Percentiles rank a stretch among this genome's conserved stretches.
These are phyloP conservation scores for Ancistrus triradiatus DNA, from an alignment of 2,113 vertebrate species.

Conservation along the genomic window DNA sequence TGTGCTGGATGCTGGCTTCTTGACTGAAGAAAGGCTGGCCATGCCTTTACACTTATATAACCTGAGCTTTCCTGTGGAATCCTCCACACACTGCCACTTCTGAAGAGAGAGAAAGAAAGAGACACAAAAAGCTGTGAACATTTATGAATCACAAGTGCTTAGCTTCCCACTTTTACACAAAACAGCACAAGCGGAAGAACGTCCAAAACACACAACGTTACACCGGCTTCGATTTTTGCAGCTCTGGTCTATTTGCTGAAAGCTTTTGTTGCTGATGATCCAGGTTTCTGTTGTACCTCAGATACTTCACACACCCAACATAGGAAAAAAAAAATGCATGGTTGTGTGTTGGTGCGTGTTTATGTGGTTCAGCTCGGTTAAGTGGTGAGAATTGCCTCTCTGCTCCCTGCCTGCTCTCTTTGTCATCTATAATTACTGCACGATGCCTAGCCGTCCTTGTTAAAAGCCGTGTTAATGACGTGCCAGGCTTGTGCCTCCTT, in stretches of 20 bases:
- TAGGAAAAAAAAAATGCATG: slow-evolving; percentile 27
- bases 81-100: slow-evolving; percentile 98
- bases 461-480: slow-evolving; percentile 35
- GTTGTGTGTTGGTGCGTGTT: slow-evolving; percentile 1
- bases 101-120: slow-evolving; percentile 45
- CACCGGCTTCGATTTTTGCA: not conserved
- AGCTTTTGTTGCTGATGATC: slow-evolving; percentile 6
- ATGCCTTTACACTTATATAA: slow-evolving; percentile 87
- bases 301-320: slow-evolving; percentile 17
- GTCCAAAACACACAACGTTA: too few relatives aligned
- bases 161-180: too few relatives aligned
- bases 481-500: not conserved
- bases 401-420: slow-evolving; percentile 2
- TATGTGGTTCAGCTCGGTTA: slow-evolving; percentile 5
- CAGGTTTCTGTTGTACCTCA: slow-evolving; percentile 7
- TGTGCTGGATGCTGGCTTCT: slow-evolving; percentile 65
- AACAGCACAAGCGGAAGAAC: not conserved
- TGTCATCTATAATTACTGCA: slow-evolving; percentile 29
- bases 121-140: slow-evolving; percentile 9
- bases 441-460: slow-evolving; percentile 23
- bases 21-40: slow-evolving; percentile 42
- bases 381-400: slow-evolving; percentile 29
- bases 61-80: slow-evolving; percentile 81
- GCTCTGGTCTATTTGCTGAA: not conserved
- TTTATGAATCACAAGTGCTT: not conserved